Base-by-base conservation (phyloP, 2,888 invertebrate species). In the Dasysyrphus albostriatus region DNA sequence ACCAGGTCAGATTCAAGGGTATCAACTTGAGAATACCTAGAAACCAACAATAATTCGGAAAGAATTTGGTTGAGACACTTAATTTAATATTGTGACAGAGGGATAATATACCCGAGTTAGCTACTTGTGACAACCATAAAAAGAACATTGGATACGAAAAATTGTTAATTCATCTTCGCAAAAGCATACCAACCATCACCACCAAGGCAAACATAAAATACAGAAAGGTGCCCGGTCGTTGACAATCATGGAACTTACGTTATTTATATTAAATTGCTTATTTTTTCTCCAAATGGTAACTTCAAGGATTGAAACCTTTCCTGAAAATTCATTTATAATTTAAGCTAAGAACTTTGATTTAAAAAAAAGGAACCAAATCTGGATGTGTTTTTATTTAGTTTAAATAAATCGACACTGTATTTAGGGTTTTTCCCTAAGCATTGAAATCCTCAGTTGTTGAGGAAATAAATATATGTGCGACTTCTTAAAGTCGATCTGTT, bases 271-370 rank as follows among this genome's bases (percentile, higher is more conserved):
- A 29, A 24, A 51, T 29, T 24, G 12, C 6, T 51, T 51, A 6
- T 3, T 14, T 14, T 3, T 14, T 14, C 14, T 54, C 4, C 8
- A 32, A 54, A 32, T 0, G 54, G 14, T 14, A 4, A 54, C n/a
- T 14, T 54, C 6, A 10, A 16, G 12, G 16, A 34, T 34, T 32
- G 3, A 24, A 29, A 29, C 12, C 54, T 8, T 54, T 56, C 8
- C n/a, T 56, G n/a, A n/a, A 14, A 56, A n/a, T 32, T 56, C 32
- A 34, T 56, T 58, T 16, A 58, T 58, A 58, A 34, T 37, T 58
- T 12, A 5, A 58, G 34, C 6, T n/a, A 37, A 32, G 5, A 16
- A 7, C 10, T 58, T 34, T 34, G n/a, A 34, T 37, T 16, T 58
- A 2, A 19, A 34, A 10, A 16, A 7, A 12, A 54, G 14, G 8